These are phyloP conservation scores for Thereuonema tuberculata DNA, from an alignment of 1,140 invertebrate genomes.

Conservation along the genomic window DNA sequence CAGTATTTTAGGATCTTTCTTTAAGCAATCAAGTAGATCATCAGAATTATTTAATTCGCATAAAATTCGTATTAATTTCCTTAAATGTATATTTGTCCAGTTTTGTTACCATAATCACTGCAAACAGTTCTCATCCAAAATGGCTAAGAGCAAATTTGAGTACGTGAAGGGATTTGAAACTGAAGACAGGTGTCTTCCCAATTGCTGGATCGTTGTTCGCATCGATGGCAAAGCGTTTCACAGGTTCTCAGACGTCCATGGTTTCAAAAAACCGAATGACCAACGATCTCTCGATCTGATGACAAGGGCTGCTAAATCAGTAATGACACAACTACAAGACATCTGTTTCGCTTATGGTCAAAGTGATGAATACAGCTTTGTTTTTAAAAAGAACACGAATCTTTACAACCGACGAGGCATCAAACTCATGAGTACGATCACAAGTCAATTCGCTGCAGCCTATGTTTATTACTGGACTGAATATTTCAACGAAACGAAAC, in stretches of 20 bases:
- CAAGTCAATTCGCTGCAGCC: conserved; percentile 73
- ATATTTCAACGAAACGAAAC: conserved; percentile 50
- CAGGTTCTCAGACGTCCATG: conserved; percentile 69
- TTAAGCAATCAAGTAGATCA: too few species aligned
- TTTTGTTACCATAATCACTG: too few species aligned
- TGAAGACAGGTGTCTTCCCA: conserved; percentile 64
- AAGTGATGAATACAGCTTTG: conserved; percentile 95
- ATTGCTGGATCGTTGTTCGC: conserved; percentile 38
- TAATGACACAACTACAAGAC: conserved; percentile 77
- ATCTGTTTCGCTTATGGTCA: conserved; percentile 78
- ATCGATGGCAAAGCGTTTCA: conserved; percentile 54
- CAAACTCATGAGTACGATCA: conserved; percentile 71
- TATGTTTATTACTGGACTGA: conserved; percentile 77
- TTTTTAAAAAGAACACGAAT: conserved; percentile 56
- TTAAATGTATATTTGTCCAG: too few species aligned
- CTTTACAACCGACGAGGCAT: conserved; percentile 64
- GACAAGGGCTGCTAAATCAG: conserved; percentile 63
- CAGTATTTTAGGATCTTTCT: too few species aligned
- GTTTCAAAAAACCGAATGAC: conserved; percentile 89
- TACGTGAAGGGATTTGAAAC: conserved; percentile 71
- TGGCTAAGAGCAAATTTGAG: conserved; percentile 55
- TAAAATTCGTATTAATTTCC: too few species aligned
- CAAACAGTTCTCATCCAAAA: too few species aligned
- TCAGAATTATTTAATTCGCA: too few species aligned
- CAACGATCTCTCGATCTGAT: conserved; percentile 63